Conservation (phyloP, 1,140 invertebrate genomes). For the Conus betulinus region DNA sequence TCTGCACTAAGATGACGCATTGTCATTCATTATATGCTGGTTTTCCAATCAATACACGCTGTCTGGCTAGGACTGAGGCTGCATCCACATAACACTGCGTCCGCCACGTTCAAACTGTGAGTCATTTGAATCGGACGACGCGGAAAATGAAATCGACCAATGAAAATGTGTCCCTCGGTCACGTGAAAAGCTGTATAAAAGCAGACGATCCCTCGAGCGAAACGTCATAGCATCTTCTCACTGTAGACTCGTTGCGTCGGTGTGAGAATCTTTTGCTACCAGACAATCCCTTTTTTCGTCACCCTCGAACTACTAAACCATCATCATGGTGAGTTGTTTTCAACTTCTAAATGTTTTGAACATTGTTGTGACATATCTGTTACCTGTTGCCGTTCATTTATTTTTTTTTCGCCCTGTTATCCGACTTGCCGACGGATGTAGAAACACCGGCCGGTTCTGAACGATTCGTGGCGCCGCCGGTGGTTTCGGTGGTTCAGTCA, state of each 20-base stretch:
- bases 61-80: neutral
- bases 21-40: too few relatives aligned
- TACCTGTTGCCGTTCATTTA: too few relatives aligned
- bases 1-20: too few relatives aligned
- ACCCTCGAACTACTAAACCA: neutral
- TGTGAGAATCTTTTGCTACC: neutral
- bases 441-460: too few relatives aligned
- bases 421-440: too few relatives aligned
- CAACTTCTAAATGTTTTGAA: neutral
- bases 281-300: neutral
- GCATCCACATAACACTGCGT: neutral
- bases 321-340: constrained; percentile 10
- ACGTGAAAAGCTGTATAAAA: neutral
- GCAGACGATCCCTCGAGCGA: neutral
- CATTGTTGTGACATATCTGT: too few relatives aligned
- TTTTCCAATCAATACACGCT: too few relatives aligned
- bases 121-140: neutral
- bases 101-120: neutral
- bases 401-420: too few relatives aligned
- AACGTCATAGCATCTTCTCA: constrained; percentile 7
- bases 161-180: neutral
- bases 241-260: neutral
- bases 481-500: too few relatives aligned
- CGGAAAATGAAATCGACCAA: neutral
- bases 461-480: too few relatives aligned